Evolutionary conservation across 2,888 invertebrate species (phyloP), one percentile per base, ranked within the genome.

Genomic region (Unio delphinus): DNA sequence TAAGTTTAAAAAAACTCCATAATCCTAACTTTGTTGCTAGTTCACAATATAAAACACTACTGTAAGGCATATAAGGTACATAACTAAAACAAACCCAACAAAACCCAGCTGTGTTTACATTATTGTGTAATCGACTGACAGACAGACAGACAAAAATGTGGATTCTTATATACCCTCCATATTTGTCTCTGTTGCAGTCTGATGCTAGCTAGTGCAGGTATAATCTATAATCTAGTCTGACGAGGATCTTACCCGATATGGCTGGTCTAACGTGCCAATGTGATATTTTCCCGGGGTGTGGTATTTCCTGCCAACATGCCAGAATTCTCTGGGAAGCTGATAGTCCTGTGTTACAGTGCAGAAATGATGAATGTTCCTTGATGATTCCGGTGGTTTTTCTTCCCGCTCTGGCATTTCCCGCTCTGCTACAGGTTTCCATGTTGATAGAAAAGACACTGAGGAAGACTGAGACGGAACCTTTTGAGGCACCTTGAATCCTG

Each of bases 321-420:
- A 73, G 64, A 86, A 83, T 57, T 82, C 79, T 65, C 83, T 80
- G 0, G 88, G 88, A 17, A 89, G 80, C 78, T 87, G 87, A 60
- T 86, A 83, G 23, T 86, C 86, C 17, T 78, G 75, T 3, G 83
- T 85, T 65, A 83, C 80, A 11, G 82, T 84, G 76, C 89, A 89
- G 77, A 89, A 89, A 77, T 89, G 87, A 72, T 89, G 89, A 57
- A 89, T 83, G 66, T 76, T 83, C 67, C 80, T 83, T 4, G 76
- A 75, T 18, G 77, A 75, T 45, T 74, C 78, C 56, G 64, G 67
- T 28, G 63, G 66, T 1, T 57, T 67, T n/a, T 73, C 72, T 15
- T 70, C 71, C 45, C 70, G 68, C 59, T 74, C 72, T 18, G 74
- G 63, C 63, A 76, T 75, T 55, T 67, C 64, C 60, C 73, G 72